phyloP scores from a whole-genome alignment of 2,797 vertebrate species.

The Spinus olivaceus region DNA sequence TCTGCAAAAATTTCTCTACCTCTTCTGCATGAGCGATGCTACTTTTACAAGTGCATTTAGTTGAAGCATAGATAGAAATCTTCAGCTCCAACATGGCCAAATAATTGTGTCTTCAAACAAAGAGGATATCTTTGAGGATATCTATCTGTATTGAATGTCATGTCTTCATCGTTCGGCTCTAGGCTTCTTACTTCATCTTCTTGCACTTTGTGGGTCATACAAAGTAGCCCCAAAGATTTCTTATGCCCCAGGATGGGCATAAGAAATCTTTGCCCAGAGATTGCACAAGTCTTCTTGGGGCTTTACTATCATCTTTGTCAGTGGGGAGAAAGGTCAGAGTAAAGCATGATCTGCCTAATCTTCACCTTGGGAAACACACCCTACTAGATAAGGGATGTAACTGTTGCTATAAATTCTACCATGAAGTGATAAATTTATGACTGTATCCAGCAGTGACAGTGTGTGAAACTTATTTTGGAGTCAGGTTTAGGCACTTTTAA shows the following conservation, averaged over 20 bases:
- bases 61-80: background rate
- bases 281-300: background rate
- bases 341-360: background rate
- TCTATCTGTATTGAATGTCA: background rate
- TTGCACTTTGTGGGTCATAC: background rate
- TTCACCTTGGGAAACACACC: background rate
- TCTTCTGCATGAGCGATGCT: background rate
- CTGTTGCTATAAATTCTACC: background rate
- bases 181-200: background rate
- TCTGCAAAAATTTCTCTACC: background rate
- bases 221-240: background rate
- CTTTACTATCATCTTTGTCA: background rate
- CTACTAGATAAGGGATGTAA: background rate
- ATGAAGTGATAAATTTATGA: background rate
- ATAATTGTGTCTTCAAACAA: background rate
- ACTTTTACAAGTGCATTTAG: background rate
- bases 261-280: background rate
- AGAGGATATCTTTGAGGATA: background rate
- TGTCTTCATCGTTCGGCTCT: background rate
- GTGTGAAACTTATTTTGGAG: background rate
- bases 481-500: background rate
- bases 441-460: background rate
- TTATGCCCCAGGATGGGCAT: background rate
- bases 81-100: background rate
- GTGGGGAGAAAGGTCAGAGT: background rate